Evolutionary conservation across 2,888 invertebrate species (phyloP).

Genomic region (Hypomecis atomaria): DNA sequence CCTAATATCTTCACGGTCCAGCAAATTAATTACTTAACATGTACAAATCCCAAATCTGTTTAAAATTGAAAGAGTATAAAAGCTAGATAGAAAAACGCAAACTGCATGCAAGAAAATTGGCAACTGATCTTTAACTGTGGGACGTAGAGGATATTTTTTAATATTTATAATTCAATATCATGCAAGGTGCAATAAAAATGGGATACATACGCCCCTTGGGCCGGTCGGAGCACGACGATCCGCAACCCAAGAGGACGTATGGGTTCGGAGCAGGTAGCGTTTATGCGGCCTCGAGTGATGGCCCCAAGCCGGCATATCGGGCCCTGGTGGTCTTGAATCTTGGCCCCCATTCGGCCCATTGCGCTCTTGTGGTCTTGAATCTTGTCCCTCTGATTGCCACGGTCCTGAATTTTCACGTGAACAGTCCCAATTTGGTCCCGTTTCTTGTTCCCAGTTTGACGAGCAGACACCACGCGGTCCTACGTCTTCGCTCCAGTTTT

Average conservation of each 20-base stretch:
- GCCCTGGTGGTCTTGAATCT: background rate
- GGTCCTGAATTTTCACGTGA: too few species aligned
- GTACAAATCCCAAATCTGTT: too few species aligned
- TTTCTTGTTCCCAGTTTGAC: background rate
- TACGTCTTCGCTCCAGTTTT: background rate
- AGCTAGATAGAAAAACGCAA: background rate
- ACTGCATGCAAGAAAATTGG: background rate
- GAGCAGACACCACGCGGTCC: background rate
- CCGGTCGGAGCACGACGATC: conserved; percentile 31
- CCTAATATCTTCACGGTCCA: too few species aligned
- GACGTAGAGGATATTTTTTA: background rate
- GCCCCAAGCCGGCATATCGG: too few species aligned
- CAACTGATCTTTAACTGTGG: background rate
- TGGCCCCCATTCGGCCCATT: background rate
- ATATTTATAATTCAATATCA: background rate
- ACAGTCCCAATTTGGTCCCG: background rate
- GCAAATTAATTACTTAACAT: too few species aligned
- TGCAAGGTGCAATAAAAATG: conserved; percentile 8
- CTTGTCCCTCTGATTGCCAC: background rate
- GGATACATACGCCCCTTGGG: conserved; percentile 31
- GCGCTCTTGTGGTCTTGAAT: background rate
- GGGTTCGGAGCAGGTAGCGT: background rate
- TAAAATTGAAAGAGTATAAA: too few species aligned
- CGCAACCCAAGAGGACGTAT: conserved; percentile 23
- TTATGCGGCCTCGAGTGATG: too few species aligned